Percentiles rank a stretch among this genome's conserved stretches.
phyloP scores from a whole-genome alignment of 1,140 invertebrate genomes.

The Drosophila seguyi region DNA sequence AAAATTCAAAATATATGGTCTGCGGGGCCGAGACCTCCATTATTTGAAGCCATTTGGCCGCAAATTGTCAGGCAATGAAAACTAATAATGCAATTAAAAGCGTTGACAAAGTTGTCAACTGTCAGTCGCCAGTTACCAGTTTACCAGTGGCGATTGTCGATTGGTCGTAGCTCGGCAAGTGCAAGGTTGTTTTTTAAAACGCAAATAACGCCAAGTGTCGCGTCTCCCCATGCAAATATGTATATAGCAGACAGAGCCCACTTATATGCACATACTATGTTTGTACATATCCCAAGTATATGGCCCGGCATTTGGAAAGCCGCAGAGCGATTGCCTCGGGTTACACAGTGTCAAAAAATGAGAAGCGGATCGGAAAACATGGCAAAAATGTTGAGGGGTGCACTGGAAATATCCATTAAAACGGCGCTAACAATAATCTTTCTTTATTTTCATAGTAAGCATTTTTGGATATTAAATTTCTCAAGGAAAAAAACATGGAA shows the following conservation, averaged over 20 bases:
- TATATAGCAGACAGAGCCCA: slow-evolving; percentile 36
- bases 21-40: slow-evolving; percentile 3
- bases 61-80: slow-evolving; percentile 65
- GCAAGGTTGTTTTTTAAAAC: slow-evolving; percentile 72
- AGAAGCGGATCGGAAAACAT: slow-evolving; percentile 18
- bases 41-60: slow-evolving; percentile 41
- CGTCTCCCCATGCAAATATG: slow-evolving; percentile 44
- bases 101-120: slow-evolving; percentile 73
- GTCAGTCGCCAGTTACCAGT: slow-evolving; percentile 25
- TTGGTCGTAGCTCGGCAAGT: slow-evolving; percentile 60
- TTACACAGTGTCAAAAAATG: slow-evolving; percentile 51
- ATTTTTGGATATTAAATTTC: not conserved
- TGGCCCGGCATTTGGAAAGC: slow-evolving; percentile 54
- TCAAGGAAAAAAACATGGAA: too few relatives aligned
- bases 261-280: slow-evolving; percentile 20
- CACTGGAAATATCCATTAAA: slow-evolving; percentile 16
- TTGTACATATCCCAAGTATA: slow-evolving; percentile 13
- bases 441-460: not conserved
- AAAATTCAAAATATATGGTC: slow-evolving; percentile 7
- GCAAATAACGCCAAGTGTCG: slow-evolving; percentile 62
- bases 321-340: slow-evolving; percentile 49
- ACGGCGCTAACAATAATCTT: not conserved
- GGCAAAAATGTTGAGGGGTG: slow-evolving; percentile 32
- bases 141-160: slow-evolving; percentile 3
- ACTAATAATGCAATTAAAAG: slow-evolving; percentile 81